Conservation (phyloP, 1,140 invertebrate genomes). For the Dryas iulia region DNA sequence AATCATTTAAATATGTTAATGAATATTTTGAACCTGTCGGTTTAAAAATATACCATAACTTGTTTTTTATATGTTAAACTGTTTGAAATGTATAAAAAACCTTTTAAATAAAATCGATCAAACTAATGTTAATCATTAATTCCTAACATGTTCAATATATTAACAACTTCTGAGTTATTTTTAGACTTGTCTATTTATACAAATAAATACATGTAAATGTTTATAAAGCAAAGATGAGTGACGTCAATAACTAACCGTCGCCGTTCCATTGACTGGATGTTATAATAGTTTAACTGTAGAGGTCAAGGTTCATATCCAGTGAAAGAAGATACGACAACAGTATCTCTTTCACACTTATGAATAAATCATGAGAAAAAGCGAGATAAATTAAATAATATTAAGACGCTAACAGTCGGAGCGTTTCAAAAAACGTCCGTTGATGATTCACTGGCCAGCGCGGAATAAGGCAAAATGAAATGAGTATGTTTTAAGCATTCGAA, state of each 20-base stretch:
- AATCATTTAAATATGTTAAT: no score
- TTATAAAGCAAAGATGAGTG: neutral
- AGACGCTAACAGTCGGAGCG: conserved; percentile 16
- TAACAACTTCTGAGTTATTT: neutral
- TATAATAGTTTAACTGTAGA: conserved; percentile 34
- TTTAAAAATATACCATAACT: no score
- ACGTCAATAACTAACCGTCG: conserved; percentile 10
- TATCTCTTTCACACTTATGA: conserved; percentile 32
- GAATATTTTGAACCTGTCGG: no score
- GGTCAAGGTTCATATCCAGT: conserved; percentile 49
- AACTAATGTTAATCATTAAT: neutral
- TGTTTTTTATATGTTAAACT: no score
- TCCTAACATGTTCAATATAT: neutral
- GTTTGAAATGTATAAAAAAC: no score
- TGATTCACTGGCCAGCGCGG: conserved; percentile 32
- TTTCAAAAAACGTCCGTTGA: conserved; percentile 44
- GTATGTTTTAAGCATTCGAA: neutral
- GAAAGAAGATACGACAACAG: conserved; percentile 16
- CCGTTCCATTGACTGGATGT: conserved; percentile 40
- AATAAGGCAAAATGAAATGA: neutral
- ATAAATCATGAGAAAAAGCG: neutral
- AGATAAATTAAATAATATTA: conserved; percentile 21
- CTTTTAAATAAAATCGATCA: neutral
- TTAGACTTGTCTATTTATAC: neutral
- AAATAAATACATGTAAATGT: no score